These are phyloP conservation scores for Acanthornis magna DNA, from an alignment of 2,797 vertebrate species.

Conservation along the genomic window DNA sequence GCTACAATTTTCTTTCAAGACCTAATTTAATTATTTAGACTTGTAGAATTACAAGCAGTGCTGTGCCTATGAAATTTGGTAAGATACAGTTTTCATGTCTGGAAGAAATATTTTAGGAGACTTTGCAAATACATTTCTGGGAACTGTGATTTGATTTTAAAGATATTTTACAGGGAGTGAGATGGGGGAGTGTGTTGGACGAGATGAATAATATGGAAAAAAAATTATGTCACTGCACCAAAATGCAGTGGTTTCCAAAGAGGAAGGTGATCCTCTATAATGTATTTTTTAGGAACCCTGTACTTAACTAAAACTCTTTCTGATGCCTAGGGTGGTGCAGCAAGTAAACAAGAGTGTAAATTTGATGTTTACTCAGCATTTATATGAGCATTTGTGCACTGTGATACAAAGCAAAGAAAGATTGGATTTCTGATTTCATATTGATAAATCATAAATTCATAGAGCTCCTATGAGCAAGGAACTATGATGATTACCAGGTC, in stretches of 20 bases:
- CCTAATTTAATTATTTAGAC: not conserved
- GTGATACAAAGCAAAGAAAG: not conserved
- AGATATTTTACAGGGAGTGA: slow-evolving; percentile 17
- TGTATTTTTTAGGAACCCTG: not conserved
- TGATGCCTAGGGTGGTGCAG: not conserved
- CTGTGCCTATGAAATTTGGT: not conserved
- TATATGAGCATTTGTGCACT: not conserved
- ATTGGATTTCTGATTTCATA: not conserved
- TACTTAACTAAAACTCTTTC: not conserved
- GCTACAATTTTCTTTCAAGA: not conserved
- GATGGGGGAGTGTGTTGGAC: not conserved
- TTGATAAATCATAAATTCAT: not conserved
- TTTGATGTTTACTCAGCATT: not conserved
- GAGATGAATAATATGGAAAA: slow-evolving; percentile 4
- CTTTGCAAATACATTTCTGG: slow-evolving; percentile 29
- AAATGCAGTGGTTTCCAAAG: slow-evolving; percentile 1
- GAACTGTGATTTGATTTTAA: slow-evolving; percentile 31
- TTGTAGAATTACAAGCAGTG: not conserved
- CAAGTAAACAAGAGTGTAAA: not conserved
- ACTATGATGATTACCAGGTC: not conserved
- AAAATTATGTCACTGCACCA: not conserved
- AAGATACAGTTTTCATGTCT: not conserved
- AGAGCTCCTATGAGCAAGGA: not conserved
- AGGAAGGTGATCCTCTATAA: not conserved
- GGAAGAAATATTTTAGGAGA: slow-evolving; percentile 22